Evolutionary conservation across 2,888 invertebrate species (phyloP).

Genomic region (Gastrophysa polygoni): DNA sequence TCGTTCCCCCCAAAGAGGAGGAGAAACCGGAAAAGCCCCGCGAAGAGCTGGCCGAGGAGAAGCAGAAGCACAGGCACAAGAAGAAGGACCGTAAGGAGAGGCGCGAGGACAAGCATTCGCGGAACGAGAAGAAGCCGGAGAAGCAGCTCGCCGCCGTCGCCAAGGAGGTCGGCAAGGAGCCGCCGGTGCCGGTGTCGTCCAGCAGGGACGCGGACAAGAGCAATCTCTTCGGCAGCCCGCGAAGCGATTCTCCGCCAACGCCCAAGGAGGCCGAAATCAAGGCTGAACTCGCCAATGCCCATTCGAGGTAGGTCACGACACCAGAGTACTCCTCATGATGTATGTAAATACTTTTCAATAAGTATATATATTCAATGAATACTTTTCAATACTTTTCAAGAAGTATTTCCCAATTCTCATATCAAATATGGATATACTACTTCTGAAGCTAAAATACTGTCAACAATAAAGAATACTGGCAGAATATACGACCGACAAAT

Average conservation of each 20-base stretch:
- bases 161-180: slow-evolving; percentile 22
- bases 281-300: slow-evolving; percentile 26
- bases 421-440: too few relatives aligned
- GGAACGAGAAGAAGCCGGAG: slow-evolving; percentile 40
- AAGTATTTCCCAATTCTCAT: too few relatives aligned
- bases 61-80: slow-evolving; percentile 62
- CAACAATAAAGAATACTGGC: too few relatives aligned
- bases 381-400: too few relatives aligned
- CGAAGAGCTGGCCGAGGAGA: slow-evolving; percentile 50
- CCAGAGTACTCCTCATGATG: too few relatives aligned
- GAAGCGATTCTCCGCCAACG: slow-evolving; percentile 36
- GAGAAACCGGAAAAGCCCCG: slow-evolving; percentile 51
- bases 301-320: slow-evolving; percentile 18
- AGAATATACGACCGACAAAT: too few relatives aligned
- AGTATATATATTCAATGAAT: too few relatives aligned
- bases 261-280: slow-evolving; percentile 35
- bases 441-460: too few relatives aligned
- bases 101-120: slow-evolving; percentile 63
- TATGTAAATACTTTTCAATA: too few relatives aligned
- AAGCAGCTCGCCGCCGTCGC: slow-evolving; percentile 20
- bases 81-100: slow-evolving; percentile 62
- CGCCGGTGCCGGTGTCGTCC: slow-evolving; percentile 13
- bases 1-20: slow-evolving; percentile 36
- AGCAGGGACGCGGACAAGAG: slow-evolving; percentile 42
- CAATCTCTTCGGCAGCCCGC: slow-evolving; percentile 42